Conservation (phyloP, 2,113 vertebrate species). For the Talpa occidentalis region DNA sequence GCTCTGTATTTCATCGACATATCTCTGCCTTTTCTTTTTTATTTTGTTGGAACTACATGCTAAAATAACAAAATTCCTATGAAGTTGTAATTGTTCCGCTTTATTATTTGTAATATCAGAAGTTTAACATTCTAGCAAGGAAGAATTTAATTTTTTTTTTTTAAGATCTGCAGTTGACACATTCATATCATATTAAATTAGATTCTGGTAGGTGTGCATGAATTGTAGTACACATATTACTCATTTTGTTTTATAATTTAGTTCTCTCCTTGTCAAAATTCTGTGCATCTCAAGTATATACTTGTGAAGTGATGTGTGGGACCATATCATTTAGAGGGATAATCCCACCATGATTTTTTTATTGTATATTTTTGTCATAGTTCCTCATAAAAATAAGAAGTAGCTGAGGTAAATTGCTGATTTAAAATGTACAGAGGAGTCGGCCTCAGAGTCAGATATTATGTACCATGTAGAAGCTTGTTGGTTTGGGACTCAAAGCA, state of each 20-base stretch:
- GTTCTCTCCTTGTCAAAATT: background rate
- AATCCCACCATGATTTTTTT: background rate
- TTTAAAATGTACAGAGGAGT: background rate
- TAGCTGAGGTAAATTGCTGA: background rate
- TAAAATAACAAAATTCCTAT: background rate
- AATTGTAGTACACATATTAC: background rate
- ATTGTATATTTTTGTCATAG: background rate
- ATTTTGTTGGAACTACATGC: background rate
- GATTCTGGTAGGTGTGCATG: background rate
- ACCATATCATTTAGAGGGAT: background rate
- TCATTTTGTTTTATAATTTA: background rate
- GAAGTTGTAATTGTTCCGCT: background rate
- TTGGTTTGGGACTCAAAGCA: background rate
- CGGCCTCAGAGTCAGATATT: background rate
- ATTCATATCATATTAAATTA: background rate
- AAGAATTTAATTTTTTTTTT: background rate
- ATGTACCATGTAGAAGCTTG: background rate
- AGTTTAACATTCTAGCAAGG: background rate
- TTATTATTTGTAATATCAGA: background rate
- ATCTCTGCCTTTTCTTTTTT: background rate
- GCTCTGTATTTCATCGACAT: background rate
- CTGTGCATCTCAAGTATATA: background rate
- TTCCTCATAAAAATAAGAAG: background rate
- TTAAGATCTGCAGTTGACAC: background rate
- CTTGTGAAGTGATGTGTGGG: background rate